phyloP scores from a whole-genome alignment of 2,113 vertebrate genomes.

The Strigops habroptila region DNA sequence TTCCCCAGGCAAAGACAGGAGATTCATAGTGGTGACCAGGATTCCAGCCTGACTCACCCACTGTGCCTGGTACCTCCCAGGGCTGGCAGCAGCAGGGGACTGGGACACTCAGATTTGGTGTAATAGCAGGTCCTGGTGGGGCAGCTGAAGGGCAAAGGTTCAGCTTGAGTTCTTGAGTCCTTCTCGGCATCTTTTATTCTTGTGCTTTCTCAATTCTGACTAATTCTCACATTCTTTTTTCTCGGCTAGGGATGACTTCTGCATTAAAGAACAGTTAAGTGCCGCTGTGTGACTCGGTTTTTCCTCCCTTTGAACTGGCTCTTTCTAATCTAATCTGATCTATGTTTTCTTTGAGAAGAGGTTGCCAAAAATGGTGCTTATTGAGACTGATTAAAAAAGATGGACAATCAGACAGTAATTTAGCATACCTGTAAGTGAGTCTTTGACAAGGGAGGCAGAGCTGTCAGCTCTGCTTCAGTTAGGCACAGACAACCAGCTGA shows the following conservation, averaged over 20 bases:
- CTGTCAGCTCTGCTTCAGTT: background rate
- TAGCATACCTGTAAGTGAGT: background rate
- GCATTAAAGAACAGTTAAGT: background rate
- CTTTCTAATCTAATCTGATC: background rate
- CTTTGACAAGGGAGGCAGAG: background rate
- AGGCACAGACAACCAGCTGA: background rate
- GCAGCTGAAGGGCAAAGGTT: background rate
- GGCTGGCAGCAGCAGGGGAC: background rate
- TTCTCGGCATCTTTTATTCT: background rate
- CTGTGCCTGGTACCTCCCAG: background rate
- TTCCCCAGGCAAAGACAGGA: slow-evolving; percentile 21
- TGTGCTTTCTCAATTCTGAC: background rate
- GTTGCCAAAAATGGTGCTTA: background rate
- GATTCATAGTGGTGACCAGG: background rate
- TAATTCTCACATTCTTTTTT: background rate
- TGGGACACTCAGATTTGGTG: background rate
- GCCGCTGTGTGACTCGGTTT: background rate
- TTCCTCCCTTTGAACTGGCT: background rate
- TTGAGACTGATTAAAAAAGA: background rate
- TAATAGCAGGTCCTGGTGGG: background rate
- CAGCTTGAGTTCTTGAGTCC: background rate
- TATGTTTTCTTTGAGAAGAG: background rate
- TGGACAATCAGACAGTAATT: background rate
- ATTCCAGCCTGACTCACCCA: background rate
- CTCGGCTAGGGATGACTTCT: background rate